These are phyloP conservation scores for Collichthys lucidus DNA, from an alignment of 2,113 vertebrate genomes.

Conservation along the genomic window DNA sequence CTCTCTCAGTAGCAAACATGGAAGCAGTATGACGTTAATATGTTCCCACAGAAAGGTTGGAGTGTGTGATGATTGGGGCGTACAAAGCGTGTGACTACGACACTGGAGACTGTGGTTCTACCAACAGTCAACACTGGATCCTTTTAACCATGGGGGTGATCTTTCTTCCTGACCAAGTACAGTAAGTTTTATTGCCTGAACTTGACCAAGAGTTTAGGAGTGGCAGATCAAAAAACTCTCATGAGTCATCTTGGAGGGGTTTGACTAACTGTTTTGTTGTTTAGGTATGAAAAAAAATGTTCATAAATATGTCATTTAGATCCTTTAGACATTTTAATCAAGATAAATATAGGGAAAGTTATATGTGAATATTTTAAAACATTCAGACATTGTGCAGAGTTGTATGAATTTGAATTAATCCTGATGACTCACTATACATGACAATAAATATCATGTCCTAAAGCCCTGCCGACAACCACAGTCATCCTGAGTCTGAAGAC, in stretches of 20 bases:
- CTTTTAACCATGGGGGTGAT: slow-evolving; percentile 43
- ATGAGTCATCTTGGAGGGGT: slow-evolving; percentile 27
- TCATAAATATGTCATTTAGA: slow-evolving; percentile 8
- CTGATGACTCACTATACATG: slow-evolving; percentile 56
- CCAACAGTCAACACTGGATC: slow-evolving; percentile 33
- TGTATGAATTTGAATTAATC: slow-evolving; percentile 21
- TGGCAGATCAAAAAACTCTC: slow-evolving; percentile 26
- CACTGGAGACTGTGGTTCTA: slow-evolving; percentile 37
- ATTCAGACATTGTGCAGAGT: slow-evolving; percentile 25
- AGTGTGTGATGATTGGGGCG: slow-evolving; percentile 19
- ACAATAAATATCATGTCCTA: slow-evolving; percentile 59
- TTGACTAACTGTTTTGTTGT: neutral
- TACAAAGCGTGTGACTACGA: slow-evolving; percentile 19
- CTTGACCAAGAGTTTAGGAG: neutral
- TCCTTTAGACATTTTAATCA: slow-evolving; percentile 28
- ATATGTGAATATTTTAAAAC: slow-evolving; percentile 11
- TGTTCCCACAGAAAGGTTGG: slow-evolving; percentile 16
- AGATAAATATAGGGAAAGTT: slow-evolving; percentile 25
- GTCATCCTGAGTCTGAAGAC: slow-evolving; percentile 50
- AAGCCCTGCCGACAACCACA: slow-evolving; percentile 56
- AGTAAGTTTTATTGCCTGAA: slow-evolving; percentile 30
- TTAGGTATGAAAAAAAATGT: neutral
- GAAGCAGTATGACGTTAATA: slow-evolving; percentile 30
- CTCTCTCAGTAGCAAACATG: slow-evolving; percentile 15
- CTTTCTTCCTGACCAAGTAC: slow-evolving; percentile 18